phyloP scores from a whole-genome alignment of 2,113 vertebrate genomes.

The Chaetodon trifascialis region DNA sequence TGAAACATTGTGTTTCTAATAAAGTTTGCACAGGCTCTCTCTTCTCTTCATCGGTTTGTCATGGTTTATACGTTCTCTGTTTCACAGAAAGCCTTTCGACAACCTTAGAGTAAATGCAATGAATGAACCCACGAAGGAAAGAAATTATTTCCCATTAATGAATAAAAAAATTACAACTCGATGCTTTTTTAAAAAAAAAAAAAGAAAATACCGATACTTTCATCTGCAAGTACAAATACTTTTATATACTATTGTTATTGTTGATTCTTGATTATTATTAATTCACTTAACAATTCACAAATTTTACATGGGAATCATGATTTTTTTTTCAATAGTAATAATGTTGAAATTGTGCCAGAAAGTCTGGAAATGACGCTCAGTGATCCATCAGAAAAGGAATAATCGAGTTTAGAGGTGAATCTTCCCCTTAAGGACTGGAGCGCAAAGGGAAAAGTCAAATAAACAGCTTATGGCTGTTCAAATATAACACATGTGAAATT shows the following conservation, averaged over 20 bases:
- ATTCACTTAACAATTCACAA: no score
- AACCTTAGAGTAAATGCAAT: background rate
- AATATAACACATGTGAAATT: conserved; percentile 25
- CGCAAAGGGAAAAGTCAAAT: conserved; percentile 15
- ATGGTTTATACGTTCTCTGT: background rate
- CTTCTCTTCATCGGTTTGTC: background rate
- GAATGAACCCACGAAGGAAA: no score
- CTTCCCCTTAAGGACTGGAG: background rate
- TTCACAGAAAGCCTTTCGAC: background rate
- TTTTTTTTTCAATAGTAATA: background rate
- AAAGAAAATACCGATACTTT: no score
- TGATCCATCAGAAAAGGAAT: background rate
- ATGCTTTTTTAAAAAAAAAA: no score
- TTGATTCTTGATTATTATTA: no score
- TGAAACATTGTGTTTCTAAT: no score
- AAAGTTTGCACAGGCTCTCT: no score
- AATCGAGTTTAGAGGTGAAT: background rate
- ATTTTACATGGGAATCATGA: no score
- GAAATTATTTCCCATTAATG: no score
- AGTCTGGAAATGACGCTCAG: conserved; percentile 4
- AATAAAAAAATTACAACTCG: no score
- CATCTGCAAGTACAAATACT: no score
- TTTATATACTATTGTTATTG: no score
- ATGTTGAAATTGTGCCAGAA: background rate
- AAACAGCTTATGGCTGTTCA: conserved; percentile 13